These are phyloP conservation scores for Caenorhabditis drosophilae DNA, from an alignment of 2,888 invertebrate genomes.

Conservation along the genomic window DNA sequence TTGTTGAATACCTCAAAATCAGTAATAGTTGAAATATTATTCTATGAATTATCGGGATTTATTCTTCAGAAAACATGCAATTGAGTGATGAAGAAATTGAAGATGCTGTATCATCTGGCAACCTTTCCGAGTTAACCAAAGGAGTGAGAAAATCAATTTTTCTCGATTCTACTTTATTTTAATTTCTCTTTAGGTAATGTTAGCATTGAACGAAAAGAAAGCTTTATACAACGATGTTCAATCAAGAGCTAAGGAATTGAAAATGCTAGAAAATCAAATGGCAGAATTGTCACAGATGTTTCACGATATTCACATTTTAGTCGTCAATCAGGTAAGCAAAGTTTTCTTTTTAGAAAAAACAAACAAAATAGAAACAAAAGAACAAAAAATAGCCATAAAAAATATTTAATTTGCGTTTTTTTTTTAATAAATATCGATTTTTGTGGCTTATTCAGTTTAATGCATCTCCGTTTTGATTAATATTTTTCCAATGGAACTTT, in stretches of 20 bases:
- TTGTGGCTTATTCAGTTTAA: too few relatives aligned
- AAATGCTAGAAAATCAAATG: constrained; percentile 30
- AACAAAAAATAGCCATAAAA: too few relatives aligned
- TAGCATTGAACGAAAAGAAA: constrained; percentile 33
- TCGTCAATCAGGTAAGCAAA: constrained; percentile 28
- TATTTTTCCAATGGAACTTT: too few relatives aligned
- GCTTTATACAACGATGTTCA: constrained; percentile 38
- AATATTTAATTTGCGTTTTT: too few relatives aligned
- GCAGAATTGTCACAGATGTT: constrained; percentile 36
- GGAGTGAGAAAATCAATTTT: constrained; percentile 20
- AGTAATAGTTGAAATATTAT: constrained; percentile 14
- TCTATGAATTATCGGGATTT: too few relatives aligned
- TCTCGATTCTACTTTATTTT: too few relatives aligned
- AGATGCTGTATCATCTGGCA: constrained; percentile 34
- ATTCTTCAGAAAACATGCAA: constrained; percentile 32
- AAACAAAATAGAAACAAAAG: too few relatives aligned
- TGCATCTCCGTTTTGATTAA: too few relatives aligned
- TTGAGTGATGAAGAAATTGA: constrained; percentile 36
- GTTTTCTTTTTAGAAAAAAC: not conserved
- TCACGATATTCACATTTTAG: constrained; percentile 37
- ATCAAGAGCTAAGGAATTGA: constrained; percentile 32
- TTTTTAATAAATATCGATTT: too few relatives aligned
- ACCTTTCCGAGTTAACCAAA: constrained; percentile 36
- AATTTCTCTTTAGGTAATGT: constrained; percentile 14
- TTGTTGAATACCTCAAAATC: constrained; percentile 37